Evolutionary conservation across 1,140 invertebrate species (phyloP), one percentile per base, ranked within the genome.

Genomic region (Drosophila persimilis): DNA sequence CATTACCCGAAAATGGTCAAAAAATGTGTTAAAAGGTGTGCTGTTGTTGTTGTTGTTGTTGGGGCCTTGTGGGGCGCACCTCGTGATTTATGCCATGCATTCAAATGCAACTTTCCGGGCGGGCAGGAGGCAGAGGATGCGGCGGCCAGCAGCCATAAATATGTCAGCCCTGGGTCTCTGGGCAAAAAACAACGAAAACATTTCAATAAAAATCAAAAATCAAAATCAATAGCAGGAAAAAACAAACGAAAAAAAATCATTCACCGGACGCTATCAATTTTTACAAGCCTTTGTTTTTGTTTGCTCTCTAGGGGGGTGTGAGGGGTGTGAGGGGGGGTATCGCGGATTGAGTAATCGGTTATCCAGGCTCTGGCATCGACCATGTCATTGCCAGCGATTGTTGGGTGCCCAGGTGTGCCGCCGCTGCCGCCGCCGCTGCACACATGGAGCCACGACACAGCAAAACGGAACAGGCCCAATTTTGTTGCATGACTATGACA

Each of bases 131-230:
- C 9, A 8, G 8, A 9, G 31, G 8, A 9, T 8, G 31, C 29
- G 7, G 6, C 29, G 50, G 58, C 48, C 24, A 58, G 71, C 76
- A 61, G 77, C 81, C 81, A 85, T 85, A 85, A 86, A 85, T 81
- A 85, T 85, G 80, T 86, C 81, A 79, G 65, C 76, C 17, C 17
- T 17, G 17, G 17, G 17, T 17, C 17, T 17, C 17, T 17, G 17
- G 17, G 17, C 17, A 17, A 73, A 65, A 31, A 72, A 84, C 78
- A 77, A 77, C 57, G 58, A 74, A 86, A 85, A 85, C 80, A 85
- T 86, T 85, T 86, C 77, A 86, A 85, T 86, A 85, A 86, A 83
- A 78, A 83, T 74, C 75, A 74, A 85, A 39, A 84, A 84, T 76
- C 80, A 76, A 85, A 77, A 77, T 64, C 77, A 73, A 80, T 66